A percentile compares a stretch with the other conserved stretches of the same genome.
phyloP scores from a whole-genome alignment of 1,140 invertebrate genomes.

The Aphidius ervi region DNA sequence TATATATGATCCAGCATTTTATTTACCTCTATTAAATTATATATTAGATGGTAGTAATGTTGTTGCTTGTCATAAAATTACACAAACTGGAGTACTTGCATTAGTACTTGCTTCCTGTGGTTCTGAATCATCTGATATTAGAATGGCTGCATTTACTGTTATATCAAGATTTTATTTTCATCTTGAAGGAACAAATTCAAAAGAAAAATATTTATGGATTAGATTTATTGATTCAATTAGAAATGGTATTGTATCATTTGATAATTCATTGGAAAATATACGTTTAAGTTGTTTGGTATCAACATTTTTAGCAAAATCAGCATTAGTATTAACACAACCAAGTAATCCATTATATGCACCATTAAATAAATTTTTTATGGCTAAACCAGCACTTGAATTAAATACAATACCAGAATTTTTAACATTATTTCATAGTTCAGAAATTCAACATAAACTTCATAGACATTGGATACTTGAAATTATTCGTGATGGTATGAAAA shows the following conservation, averaged over 20 bases:
- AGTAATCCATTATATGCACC: constrained; percentile 63
- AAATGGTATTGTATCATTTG: constrained; percentile 47
- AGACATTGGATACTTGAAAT: constrained; percentile 67
- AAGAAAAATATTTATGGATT: constrained; percentile 53
- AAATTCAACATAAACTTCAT: constrained; percentile 58
- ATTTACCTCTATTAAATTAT: constrained; percentile 65
- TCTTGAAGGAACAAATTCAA: constrained; percentile 58
- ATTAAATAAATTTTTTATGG: constrained; percentile 66
- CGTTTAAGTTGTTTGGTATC: constrained; percentile 64
- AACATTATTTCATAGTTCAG: constrained; percentile 66
- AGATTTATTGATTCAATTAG: constrained; percentile 52
- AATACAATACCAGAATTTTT: constrained; percentile 74
- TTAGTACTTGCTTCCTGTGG: constrained; percentile 62
- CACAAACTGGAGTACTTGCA: constrained; percentile 61
- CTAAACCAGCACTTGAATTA: constrained; percentile 65
- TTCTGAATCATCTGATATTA: constrained; percentile 57
- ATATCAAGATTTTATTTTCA: constrained; percentile 65
- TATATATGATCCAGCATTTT: constrained; percentile 70
- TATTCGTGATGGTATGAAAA: constrained; percentile 63
- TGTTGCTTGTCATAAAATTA: constrained; percentile 63
- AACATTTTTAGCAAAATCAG: constrained; percentile 65
- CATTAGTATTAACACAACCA: constrained; percentile 63
- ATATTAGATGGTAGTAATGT: constrained; percentile 62
- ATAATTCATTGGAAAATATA: constrained; percentile 45
- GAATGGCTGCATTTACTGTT: constrained; percentile 63